A percentile compares a stretch with the other conserved stretches of the same genome.
phyloP scores from a whole-genome alignment of 2,113 vertebrate species.

The Lamprotornis superbus region DNA sequence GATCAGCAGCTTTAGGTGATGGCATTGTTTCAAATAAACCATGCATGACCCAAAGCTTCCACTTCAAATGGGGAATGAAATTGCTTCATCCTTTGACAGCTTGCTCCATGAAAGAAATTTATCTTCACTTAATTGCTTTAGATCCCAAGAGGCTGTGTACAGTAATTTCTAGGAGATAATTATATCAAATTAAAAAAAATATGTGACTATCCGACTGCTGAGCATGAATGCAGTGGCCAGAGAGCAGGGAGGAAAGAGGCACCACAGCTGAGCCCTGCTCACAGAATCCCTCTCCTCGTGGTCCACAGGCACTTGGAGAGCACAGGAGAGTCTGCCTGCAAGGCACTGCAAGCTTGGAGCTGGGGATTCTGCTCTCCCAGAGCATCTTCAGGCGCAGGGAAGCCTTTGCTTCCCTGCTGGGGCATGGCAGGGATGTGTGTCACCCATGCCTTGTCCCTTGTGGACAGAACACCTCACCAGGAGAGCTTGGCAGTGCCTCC shows the following conservation, averaged over 20 bases:
- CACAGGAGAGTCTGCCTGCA: background rate
- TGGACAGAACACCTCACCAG: background rate
- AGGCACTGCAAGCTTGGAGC: background rate
- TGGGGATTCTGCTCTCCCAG: background rate
- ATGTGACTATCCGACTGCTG: conserved; percentile 62
- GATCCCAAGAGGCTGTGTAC: conserved; percentile 76
- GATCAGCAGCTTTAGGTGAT: conserved; percentile 86
- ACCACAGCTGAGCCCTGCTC: background rate
- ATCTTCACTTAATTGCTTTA: conserved; percentile 83
- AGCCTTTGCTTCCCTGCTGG: background rate
- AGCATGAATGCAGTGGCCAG: conserved; percentile 45
- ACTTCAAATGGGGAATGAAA: conserved; percentile 84
- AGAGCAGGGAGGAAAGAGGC: conserved; percentile 31
- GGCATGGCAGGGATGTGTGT: background rate
- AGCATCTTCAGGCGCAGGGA: background rate
- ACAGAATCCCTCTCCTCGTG: background rate
- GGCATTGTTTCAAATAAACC: conserved; percentile 87
- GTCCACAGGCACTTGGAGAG: background rate
- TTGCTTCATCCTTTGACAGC: conserved; percentile 86
- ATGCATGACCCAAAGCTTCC: conserved; percentile 84
- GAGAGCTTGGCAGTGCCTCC: conserved; percentile 39
- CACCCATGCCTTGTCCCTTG: background rate
- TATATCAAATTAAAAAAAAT: conserved; percentile 77
- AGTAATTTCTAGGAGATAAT: conserved; percentile 81
- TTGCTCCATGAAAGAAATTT: conserved; percentile 83